A percentile compares a stretch with the other conserved stretches of the same genome.
These are phyloP conservation scores for Chouioia cunea DNA, from an alignment of 2,888 invertebrate species.

Conservation along the genomic window DNA sequence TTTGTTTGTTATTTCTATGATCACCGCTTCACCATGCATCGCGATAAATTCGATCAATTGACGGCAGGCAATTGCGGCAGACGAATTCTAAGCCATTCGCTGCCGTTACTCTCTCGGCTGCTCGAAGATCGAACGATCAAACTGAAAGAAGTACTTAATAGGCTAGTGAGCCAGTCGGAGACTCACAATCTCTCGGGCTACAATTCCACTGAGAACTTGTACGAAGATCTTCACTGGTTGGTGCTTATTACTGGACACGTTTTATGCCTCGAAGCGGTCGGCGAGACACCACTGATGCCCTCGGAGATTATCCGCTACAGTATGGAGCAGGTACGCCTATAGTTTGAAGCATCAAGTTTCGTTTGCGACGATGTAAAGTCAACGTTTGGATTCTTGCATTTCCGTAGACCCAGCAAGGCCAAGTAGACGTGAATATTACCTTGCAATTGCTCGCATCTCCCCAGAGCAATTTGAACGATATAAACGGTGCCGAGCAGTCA, in stretches of 20 bases:
- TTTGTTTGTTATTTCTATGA: neutral
- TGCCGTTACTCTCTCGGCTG: slow-evolving; percentile 77
- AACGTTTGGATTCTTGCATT: slow-evolving; percentile 15
- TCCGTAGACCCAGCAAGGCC: slow-evolving; percentile 56
- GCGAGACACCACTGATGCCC: slow-evolving; percentile 78
- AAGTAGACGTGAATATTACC: slow-evolving; percentile 68
- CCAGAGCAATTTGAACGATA: slow-evolving; percentile 61
- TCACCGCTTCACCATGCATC: neutral
- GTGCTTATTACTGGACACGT: slow-evolving; percentile 81
- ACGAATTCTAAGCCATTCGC: slow-evolving; percentile 75
- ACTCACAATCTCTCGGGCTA: slow-evolving; percentile 49
- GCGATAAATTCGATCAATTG: neutral
- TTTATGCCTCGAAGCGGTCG: slow-evolving; percentile 77
- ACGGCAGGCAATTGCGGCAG: slow-evolving; percentile 72
- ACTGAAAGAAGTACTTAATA: slow-evolving; percentile 69
- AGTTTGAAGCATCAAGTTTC: neutral
- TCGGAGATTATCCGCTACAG: slow-evolving; percentile 76
- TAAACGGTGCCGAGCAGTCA: slow-evolving; percentile 57
- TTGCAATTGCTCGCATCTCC: slow-evolving; percentile 70
- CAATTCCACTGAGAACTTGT: slow-evolving; percentile 74
- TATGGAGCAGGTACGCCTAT: slow-evolving; percentile 68
- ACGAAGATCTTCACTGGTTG: slow-evolving; percentile 93
- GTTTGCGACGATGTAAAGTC: neutral
- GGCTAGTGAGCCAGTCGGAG: slow-evolving; percentile 53
- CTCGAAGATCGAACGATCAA: slow-evolving; percentile 76